Conservation (phyloP, 2,888 invertebrate genomes). For the Meliscaeva auricollis region DNA sequence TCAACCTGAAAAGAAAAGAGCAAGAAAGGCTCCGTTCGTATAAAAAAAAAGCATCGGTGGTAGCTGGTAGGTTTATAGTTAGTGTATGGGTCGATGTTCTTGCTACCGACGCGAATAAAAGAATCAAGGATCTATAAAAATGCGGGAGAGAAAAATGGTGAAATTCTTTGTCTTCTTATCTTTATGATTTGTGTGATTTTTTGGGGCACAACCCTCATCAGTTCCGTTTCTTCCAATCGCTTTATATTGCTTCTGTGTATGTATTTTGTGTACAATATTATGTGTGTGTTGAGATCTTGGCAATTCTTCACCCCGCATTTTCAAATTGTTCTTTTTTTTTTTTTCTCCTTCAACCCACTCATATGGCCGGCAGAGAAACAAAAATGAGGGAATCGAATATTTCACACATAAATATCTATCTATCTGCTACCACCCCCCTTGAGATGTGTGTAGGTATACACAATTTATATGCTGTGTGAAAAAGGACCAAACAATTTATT, state of each 20-base stretch:
- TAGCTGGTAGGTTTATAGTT: not conserved
- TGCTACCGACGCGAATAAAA: constrained; percentile 56
- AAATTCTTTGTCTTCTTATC: constrained; percentile 78
- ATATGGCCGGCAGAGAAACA: constrained; percentile 24
- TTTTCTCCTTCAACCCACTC: constrained; percentile 32
- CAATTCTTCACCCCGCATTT: constrained; percentile 70
- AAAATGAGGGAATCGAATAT: constrained; percentile 57
- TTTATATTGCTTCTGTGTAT: not conserved
- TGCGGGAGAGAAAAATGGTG: constrained; percentile 74
- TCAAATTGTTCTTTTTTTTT: constrained; percentile 29
- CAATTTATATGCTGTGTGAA: constrained; percentile 47
- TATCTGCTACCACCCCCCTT: constrained; percentile 57
- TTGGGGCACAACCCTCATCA: constrained; percentile 74
- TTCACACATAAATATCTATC: constrained; percentile 74
- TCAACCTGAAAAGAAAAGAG: constrained; percentile 40
- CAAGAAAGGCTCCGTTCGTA: not conserved
- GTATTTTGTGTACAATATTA: not conserved
- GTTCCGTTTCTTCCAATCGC: constrained; percentile 70
- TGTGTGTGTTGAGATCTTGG: constrained; percentile 43
- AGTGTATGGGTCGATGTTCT: constrained; percentile 18
- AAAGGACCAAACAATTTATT: constrained; percentile 52
- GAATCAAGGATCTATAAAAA: constrained; percentile 74
- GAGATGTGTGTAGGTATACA: constrained; percentile 30
- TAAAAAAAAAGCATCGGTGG: too few species aligned
- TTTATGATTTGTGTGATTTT: constrained; percentile 77